These are phyloP conservation scores for Danaus plexippus DNA, from an alignment of 1,140 invertebrate genomes.

Conservation along the genomic window DNA sequence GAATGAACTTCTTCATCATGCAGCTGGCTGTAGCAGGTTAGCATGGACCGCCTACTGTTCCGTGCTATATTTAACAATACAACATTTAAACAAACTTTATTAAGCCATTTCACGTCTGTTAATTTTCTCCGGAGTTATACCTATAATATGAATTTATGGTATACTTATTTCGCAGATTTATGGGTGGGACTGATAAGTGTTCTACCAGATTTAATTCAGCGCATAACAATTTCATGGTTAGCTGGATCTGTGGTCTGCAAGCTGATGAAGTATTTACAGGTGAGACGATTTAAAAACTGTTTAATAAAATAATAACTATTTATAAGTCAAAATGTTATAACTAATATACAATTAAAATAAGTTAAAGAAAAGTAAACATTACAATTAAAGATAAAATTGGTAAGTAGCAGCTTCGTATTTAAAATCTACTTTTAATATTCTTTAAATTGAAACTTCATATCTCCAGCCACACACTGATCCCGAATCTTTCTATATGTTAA, in stretches of 20 bases:
- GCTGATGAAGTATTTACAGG: constrained; percentile 87
- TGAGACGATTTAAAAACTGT: constrained; percentile 31
- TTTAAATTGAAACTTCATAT: no score
- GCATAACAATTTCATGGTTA: constrained; percentile 87
- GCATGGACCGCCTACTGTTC: constrained; percentile 18
- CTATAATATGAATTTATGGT: constrained; percentile 9
- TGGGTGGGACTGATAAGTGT: constrained; percentile 90
- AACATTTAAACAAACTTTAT: constrained; percentile 1
- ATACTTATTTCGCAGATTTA: constrained; percentile 79
- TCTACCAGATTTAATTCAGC: constrained; percentile 89
- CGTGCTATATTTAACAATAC: neutral
- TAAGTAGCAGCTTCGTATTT: no score
- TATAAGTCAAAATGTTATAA: no score
- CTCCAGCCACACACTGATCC: no score
- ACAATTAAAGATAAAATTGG: no score
- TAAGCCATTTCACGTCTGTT: neutral
- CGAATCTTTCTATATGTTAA: no score
- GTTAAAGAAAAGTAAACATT: no score
- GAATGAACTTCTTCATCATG: constrained; percentile 98
- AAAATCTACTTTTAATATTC: no score
- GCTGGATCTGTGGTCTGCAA: constrained; percentile 90
- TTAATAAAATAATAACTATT: no score
- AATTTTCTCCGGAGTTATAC: neutral
- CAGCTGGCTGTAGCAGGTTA: constrained; percentile 93
- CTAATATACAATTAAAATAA: no score